Conservation (phyloP, 2,113 vertebrate genomes). For the Forbesichthys papilliferus region DNA sequence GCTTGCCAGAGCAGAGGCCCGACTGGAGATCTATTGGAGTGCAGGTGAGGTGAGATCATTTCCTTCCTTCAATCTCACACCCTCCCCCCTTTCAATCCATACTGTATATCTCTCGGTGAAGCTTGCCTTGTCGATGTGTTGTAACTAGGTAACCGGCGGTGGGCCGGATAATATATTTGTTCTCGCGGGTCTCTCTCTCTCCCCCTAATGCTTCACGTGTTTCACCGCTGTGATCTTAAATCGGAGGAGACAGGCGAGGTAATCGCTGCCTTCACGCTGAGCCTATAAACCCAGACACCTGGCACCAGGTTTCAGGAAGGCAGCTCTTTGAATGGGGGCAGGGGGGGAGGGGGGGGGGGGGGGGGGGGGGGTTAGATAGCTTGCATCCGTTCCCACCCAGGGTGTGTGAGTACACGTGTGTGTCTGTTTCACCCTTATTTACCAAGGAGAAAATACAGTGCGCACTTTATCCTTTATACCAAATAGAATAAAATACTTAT, state of each 20-base stretch:
- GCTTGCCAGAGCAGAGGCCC: background rate
- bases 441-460: no score
- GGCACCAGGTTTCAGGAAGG: slow-evolving; percentile 63
- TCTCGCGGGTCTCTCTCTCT: slow-evolving; percentile 5
- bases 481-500: no score
- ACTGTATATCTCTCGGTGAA: slow-evolving; percentile 1
- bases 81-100: slow-evolving; percentile 1
- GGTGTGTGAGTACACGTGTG: no score
- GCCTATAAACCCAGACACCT: slow-evolving; percentile 68
- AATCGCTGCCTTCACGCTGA: slow-evolving; percentile 60
- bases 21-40: background rate
- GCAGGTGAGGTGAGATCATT: background rate
- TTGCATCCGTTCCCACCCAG: no score
- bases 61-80: slow-evolving; percentile 19
- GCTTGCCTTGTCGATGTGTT: background rate
- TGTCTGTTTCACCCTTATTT: no score
- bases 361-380: slow-evolving; percentile 9
- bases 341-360: slow-evolving; percentile 36
- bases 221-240: slow-evolving; percentile 41
- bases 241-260: slow-evolving; percentile 55
- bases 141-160: background rate
- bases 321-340: slow-evolving; percentile 28
- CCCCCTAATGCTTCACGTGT: background rate
- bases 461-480: no score
- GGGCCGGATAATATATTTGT: slow-evolving; percentile 14